Evolutionary conservation across 2,113 vertebrate species (phyloP).

Genomic region (Serilophus lunatus): DNA sequence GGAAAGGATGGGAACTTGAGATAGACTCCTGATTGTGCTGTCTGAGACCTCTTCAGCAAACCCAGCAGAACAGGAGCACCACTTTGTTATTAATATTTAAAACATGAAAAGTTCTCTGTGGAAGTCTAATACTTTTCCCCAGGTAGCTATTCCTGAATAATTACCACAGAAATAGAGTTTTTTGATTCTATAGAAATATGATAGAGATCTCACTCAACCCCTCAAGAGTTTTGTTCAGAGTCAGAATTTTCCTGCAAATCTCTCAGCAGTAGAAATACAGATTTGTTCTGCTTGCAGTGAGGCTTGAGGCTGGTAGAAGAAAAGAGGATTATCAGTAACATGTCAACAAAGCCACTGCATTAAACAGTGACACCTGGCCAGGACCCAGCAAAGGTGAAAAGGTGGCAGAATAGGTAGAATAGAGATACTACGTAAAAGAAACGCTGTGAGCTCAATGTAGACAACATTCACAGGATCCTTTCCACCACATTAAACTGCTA

Average conservation of each 20-base stretch:
- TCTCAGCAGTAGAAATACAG: not conserved
- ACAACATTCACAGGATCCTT: not conserved
- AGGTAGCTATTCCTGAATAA: not conserved
- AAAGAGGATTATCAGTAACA: slow-evolving; percentile 26
- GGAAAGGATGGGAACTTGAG: not conserved
- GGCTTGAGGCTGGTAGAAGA: not conserved
- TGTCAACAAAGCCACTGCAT: slow-evolving; percentile 26
- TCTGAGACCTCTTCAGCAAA: not conserved
- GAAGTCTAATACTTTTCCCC: not conserved
- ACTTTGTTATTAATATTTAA: not conserved
- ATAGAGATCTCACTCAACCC: not conserved
- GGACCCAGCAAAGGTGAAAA: slow-evolving; percentile 2
- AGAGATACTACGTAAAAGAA: not conserved
- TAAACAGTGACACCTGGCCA: slow-evolving; percentile 16
- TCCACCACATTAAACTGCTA: not conserved
- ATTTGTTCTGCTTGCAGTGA: not conserved
- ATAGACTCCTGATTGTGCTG: not conserved
- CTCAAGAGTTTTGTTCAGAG: not conserved
- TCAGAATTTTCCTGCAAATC: not conserved
- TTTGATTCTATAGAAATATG: not conserved
- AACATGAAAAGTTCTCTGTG: not conserved
- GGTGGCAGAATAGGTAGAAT: not conserved
- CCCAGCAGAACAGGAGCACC: not conserved
- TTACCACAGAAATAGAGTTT: not conserved
- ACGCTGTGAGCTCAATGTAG: not conserved